phyloP scores from a whole-genome alignment of 2,888 invertebrate genomes.

The Serrognathus titanus region DNA sequence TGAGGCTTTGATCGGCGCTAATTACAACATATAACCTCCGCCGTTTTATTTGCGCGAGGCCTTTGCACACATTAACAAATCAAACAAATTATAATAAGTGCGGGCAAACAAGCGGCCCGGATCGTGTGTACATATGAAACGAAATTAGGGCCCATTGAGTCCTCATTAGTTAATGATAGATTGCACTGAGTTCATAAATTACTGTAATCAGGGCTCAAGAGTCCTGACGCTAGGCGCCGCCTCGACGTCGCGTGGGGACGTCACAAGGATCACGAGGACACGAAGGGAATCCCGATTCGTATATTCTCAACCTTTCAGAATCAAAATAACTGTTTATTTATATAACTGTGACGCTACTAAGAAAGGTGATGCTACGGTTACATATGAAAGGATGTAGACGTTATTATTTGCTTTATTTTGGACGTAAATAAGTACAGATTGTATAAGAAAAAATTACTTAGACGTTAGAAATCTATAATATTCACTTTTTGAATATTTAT shows the following conservation, averaged over 20 bases:
- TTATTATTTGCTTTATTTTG: no score
- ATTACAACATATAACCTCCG: slow-evolving; percentile 12
- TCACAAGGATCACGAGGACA: no score
- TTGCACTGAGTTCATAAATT: slow-evolving; percentile 35
- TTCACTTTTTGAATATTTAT: no score
- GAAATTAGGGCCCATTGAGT: slow-evolving; percentile 42
- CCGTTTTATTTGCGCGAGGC: slow-evolving; percentile 13
- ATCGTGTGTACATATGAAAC: slow-evolving; percentile 5
- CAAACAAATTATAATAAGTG: slow-evolving; percentile 42
- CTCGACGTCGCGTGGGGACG: slow-evolving; percentile 11
- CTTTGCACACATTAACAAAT: slow-evolving; percentile 31
- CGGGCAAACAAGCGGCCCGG: slow-evolving; percentile 31
- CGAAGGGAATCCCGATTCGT: no score
- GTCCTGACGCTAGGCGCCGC: slow-evolving; percentile 23
- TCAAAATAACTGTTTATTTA: no score
- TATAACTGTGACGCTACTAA: no score
- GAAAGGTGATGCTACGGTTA: no score
- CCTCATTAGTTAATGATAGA: slow-evolving; percentile 46
- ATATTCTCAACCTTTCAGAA: no score
- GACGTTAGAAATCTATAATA: no score
- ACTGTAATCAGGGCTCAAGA: slow-evolving; percentile 26
- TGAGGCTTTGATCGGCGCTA: slow-evolving; percentile 13
- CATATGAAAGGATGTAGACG: no score
- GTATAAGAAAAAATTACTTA: no score
- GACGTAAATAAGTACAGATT: no score